Percentiles rank a stretch among this genome's conserved stretches.
Conservation (phyloP, 2,797 vertebrate species). For the Chelon labrosus region DNA sequence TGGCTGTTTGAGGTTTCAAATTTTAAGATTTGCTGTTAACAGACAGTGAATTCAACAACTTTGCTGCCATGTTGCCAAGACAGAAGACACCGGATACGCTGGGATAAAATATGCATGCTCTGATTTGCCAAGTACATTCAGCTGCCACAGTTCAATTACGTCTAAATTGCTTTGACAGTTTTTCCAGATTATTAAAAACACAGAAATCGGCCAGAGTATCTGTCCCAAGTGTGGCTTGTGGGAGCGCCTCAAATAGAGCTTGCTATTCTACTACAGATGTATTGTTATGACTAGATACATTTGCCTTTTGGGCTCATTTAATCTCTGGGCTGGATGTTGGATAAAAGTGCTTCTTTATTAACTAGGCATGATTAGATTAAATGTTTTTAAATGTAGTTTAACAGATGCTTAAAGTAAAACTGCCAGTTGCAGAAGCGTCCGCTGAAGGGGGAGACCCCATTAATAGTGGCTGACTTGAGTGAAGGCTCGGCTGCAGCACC, state of each 20-base stretch:
- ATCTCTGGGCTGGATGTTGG: constrained; percentile 22
- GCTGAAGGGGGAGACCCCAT: constrained; percentile 22
- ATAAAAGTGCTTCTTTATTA: constrained; percentile 8
- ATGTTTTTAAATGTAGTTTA: constrained; percentile 17
- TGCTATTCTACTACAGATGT: constrained; percentile 33
- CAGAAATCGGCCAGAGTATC: constrained; percentile 2
- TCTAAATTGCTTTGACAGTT: constrained; percentile 32
- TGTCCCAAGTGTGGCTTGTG: constrained; percentile 19
- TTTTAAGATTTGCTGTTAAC: constrained; percentile 3
- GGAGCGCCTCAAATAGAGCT: constrained; percentile 33
- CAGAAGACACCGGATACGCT: neutral
- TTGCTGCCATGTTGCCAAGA: neutral
- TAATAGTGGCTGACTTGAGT: constrained; percentile 44
- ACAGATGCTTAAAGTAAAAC: constrained; percentile 44
- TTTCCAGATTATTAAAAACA: constrained; percentile 26
- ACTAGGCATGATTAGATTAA: constrained; percentile 34
- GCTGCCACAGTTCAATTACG: constrained; percentile 15
- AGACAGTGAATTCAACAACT: constrained; percentile 1
- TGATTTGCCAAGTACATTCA: constrained; percentile 19
- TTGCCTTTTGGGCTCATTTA: constrained; percentile 48
- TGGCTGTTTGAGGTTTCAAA: constrained; percentile 12
- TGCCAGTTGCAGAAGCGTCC: constrained; percentile 17
- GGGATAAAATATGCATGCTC: constrained; percentile 11
- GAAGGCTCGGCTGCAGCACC: constrained; percentile 26
- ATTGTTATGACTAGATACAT: constrained; percentile 45